These are phyloP conservation scores for Colletes collaris DNA, from an alignment of 2,888 invertebrate species.

Conservation along the genomic window DNA sequence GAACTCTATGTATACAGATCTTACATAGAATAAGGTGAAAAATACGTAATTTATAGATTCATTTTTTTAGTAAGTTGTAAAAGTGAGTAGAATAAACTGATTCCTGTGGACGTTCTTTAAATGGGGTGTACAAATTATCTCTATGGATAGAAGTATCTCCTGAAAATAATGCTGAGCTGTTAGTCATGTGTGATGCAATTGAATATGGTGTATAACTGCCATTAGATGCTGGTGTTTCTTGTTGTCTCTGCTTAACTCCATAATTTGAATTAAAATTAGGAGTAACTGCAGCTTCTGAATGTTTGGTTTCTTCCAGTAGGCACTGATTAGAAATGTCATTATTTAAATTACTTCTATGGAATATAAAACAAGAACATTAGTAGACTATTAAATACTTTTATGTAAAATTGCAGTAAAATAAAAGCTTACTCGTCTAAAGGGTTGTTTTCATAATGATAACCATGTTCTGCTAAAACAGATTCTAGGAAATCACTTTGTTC, in stretches of 20 bases:
- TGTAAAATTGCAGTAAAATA: neutral
- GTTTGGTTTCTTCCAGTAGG: neutral
- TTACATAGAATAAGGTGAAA: too few species aligned
- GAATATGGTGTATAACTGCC: neutral
- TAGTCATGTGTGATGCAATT: conserved; percentile 23
- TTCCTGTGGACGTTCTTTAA: conserved; percentile 3
- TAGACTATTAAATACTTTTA: neutral
- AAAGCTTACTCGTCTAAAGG: conserved; percentile 12
- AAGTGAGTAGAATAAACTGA: conserved; percentile 24
- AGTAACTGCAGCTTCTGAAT: conserved; percentile 41
- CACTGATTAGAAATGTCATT: neutral
- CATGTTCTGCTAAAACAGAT: conserved; percentile 50
- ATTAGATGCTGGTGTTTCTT: neutral
- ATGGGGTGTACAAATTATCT: neutral
- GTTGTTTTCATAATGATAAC: conserved; percentile 41
- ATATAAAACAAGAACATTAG: neutral
- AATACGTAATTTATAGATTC: neutral
- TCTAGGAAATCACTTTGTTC: conserved; percentile 40
- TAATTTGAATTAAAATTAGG: conserved; percentile 40
- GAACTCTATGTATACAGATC: too few species aligned
- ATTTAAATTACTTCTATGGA: neutral
- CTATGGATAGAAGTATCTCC: neutral
- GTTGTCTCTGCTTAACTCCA: conserved; percentile 14
- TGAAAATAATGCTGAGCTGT: conserved; percentile 5
- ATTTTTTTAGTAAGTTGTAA: conserved; percentile 27